Base-by-base conservation (phyloP, 2,113 vertebrate genomes). In the Cryptoleucopteryx plumbea region DNA sequence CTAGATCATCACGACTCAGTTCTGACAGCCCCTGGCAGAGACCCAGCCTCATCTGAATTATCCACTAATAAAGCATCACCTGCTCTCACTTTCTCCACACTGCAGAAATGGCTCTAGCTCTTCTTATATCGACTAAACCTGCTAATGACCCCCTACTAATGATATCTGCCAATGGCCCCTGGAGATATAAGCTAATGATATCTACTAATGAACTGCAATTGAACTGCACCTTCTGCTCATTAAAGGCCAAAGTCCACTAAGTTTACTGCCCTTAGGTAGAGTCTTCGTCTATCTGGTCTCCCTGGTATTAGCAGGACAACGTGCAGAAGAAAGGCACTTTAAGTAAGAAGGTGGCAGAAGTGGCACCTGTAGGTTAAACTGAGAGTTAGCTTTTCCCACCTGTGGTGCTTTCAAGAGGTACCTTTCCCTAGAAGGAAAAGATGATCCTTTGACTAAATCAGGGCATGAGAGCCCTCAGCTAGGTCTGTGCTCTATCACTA, bases 61-160 rank as follows among this genome's bases (percentile, higher is more conserved):
- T 36, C 6, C 42, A 53, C 70, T 80, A 87, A 97, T 82, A 89
- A 96, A 89, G 14, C 70, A 92, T 79, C 50, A 36, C 32, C 48
- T 70, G 21, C 58, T 62, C 47, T 72, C 22, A 68, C 52, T 58
- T 70, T 91, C 19, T 42, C 70, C 40, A 73, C 32, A 21, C 32
- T 40, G 26, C 36, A 94, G n/a, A 52, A 71, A 19, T 31, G 11
- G 50, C 63, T 94, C 27, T 48, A 74, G 19, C 68, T 89, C 53
- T 92, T 25, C 36, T 70, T 17, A 22, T 81, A 96, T 95, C 0
- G 7, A 93, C 88, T 86, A 77, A 90, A 66, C 38, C 47, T 88
- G 78, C 78, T 97, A 97, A 97, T 80, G 91, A 94, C 34, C 31
- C 38, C 61, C 88, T 87, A 34, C 94, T 97, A 96, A 95, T 80